Evolutionary conservation across 2,888 invertebrate genomes (phyloP).

Genomic region (Chrysodeixis includens): DNA sequence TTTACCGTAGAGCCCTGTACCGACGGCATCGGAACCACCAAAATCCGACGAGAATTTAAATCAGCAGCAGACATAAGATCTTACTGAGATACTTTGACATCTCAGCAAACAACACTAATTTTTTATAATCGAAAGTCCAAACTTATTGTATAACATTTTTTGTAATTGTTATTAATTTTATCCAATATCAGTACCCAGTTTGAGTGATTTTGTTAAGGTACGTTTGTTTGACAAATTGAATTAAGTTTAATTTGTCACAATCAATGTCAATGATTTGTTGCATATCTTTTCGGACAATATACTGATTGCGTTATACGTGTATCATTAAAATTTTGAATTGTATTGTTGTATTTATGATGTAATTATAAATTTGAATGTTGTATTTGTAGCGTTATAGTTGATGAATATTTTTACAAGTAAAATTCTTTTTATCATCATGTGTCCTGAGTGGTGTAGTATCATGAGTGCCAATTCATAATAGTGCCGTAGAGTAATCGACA

Average conservation of each 20-base stretch:
- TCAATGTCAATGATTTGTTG: constrained; percentile 71
- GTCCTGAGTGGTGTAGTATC: constrained; percentile 57
- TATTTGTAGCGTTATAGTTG: constrained; percentile 60
- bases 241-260: constrained; percentile 48
- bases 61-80: constrained; percentile 89
- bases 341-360: constrained; percentile 46
- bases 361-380: constrained; percentile 60
- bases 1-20: constrained; percentile 91
- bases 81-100: constrained; percentile 56
- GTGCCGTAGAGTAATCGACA: constrained; percentile 41
- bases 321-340: constrained; percentile 48
- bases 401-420: constrained; percentile 52
- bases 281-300: constrained; percentile 77
- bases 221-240: constrained; percentile 55
- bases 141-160: constrained; percentile 75
- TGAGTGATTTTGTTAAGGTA: constrained; percentile 65
- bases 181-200: constrained; percentile 68
- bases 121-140: constrained; percentile 76
- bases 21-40: constrained; percentile 89
- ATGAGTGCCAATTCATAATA: constrained; percentile 73
- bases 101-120: constrained; percentile 65
- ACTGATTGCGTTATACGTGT: constrained; percentile 58
- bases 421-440: constrained; percentile 44
- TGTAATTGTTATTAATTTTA: constrained; percentile 71
- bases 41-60: constrained; percentile 93